Conservation (phyloP, 2,797 vertebrate species). For the Holocentrus rufus region DNA sequence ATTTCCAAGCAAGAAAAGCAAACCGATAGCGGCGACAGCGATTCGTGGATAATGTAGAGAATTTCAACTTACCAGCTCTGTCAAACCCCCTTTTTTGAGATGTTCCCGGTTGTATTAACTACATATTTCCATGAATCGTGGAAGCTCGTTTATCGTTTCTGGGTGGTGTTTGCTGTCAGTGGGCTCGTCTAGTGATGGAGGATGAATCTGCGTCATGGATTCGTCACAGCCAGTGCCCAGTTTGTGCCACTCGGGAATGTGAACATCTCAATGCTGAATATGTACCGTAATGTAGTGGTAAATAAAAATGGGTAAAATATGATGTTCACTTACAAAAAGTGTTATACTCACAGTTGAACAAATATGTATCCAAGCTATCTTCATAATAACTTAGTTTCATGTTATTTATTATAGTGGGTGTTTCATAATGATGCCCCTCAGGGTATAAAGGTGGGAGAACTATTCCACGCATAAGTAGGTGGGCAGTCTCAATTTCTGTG, state of each 20-base stretch:
- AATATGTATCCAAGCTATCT: no score
- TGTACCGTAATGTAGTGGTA: no score
- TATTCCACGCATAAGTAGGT: no score
- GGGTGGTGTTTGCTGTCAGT: constrained; percentile 66
- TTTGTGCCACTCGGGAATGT: constrained; percentile 26
- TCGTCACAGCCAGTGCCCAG: constrained; percentile 64
- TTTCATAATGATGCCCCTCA: no score
- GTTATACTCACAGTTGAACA: no score
- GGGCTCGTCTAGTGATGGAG: constrained; percentile 72
- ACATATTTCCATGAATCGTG: constrained; percentile 74
- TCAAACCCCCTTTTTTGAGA: constrained; percentile 50
- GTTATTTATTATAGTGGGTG: no score
- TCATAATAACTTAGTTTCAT: no score
- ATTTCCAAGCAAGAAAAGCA: constrained; percentile 1
- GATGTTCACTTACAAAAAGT: no score
- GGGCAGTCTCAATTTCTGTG: no score
- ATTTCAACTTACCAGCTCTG: constrained; percentile 64
- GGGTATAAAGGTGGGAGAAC: no score
- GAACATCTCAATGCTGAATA: neutral
- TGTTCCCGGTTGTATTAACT: constrained; percentile 44
- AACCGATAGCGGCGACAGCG: neutral
- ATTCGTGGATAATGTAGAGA: neutral
- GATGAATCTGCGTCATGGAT: constrained; percentile 71
- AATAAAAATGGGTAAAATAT: no score
- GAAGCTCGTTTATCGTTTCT: constrained; percentile 36